Evolutionary conservation across 1,140 invertebrate species (phyloP), one percentile per base, ranked within the genome.

Genomic region (Heliconius congener): DNA sequence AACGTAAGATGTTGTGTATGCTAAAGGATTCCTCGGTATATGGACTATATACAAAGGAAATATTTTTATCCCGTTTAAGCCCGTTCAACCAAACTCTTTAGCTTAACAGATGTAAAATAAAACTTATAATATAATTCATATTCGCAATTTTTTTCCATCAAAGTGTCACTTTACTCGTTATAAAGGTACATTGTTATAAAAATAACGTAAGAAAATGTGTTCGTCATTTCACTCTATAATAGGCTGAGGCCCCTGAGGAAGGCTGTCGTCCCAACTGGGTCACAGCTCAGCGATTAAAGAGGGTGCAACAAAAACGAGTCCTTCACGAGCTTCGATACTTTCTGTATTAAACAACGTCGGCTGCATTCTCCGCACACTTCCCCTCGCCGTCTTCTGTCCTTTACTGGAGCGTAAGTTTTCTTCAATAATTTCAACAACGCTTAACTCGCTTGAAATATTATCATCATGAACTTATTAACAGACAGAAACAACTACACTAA

Each of bases 361-460:
- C 60, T 66, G 60, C 60, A 66, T 66, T 66, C n/a, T 66, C 27
- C 60, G 60, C 30, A 66, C 39, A 9, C 39, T 3, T 13, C 42
- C 42, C 42, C 42, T 16, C 27, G 27, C 60, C 60, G 60, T 66
- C 50, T 19, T 52, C 50, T 6, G 19, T 66, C 23, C 11, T 66
- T 66, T 66, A 66, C 4, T 23, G 1, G 13, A 9, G 60, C 60
- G 16, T 16, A 66, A 66, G 23, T 66, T 66, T 66, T 30, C 27
- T 66, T 66, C 27, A 30, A 66, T 66, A 66, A 66, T 66, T 66
- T 66, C 23, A 66, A 66, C 60, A 66, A 66, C 11, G 60, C 60
- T 66, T 16, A 66, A 66, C 60, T 66, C 27, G 60, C 16, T 66
- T 66, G 11, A 66, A 66, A 66, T 66, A 66, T 66, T 66, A 66